Percentiles rank a stretch among this genome's conserved stretches.
phyloP scores from a whole-genome alignment of 2,888 invertebrate species.

The Enchytraeus crypticus region DNA sequence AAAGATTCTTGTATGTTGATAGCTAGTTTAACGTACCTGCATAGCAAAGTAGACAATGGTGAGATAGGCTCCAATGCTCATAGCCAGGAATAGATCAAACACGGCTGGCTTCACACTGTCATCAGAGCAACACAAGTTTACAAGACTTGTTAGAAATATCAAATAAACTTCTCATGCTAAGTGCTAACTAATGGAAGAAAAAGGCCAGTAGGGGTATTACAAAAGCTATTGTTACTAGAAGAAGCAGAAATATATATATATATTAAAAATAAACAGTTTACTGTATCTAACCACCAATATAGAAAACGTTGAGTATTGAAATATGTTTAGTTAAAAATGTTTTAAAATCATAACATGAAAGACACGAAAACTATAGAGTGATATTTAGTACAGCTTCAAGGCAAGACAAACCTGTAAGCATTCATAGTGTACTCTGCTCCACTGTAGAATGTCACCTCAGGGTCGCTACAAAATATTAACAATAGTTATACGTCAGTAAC shows the following conservation, averaged over 20 bases:
- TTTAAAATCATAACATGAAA: constrained; percentile 17
- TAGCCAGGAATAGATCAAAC: constrained; percentile 86
- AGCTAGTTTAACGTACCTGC: constrained; percentile 14
- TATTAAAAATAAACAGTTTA: no score
- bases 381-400: no score
- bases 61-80: constrained; percentile 74
- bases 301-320: constrained; percentile 1
- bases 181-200: neutral
- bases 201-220: no score
- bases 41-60: constrained; percentile 54
- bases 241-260: no score
- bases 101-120: constrained; percentile 91
- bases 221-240: no score
- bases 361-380: no score
- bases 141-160: neutral
- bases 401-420: constrained; percentile 80
- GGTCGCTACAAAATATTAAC: constrained; percentile 58
- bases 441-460: constrained; percentile 84
- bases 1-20: no score
- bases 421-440: constrained; percentile 69
- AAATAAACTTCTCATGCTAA: neutral
- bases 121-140: constrained; percentile 30
- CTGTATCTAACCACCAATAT: no score
- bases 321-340: neutral
- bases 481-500: neutral